Conservation (phyloP, 2,797 vertebrate species). For the Loris lydekkerianus region DNA sequence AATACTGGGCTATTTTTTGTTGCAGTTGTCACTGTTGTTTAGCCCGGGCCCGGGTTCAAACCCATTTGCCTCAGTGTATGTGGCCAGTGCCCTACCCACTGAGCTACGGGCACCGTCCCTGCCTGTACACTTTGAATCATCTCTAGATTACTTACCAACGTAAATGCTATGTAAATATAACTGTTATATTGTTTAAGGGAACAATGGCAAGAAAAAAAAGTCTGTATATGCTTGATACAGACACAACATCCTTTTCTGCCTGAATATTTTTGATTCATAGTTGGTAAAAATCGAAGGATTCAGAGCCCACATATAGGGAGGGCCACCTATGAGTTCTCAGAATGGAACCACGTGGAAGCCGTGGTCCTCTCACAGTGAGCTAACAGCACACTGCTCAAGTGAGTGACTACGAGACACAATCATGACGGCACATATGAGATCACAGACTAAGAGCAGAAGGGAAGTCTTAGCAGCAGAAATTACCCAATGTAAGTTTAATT, state of each 20-base stretch:
- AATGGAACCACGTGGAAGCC: neutral
- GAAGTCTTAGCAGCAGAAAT: too few species aligned
- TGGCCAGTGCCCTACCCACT: too few species aligned
- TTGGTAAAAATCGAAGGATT: neutral
- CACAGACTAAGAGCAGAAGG: slow-evolving; percentile 18
- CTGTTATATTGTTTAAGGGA: neutral
- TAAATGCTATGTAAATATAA: neutral
- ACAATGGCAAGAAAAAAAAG: neutral
- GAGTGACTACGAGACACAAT: neutral
- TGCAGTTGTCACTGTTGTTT: too few species aligned
- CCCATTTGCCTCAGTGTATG: too few species aligned
- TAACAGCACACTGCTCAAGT: neutral
- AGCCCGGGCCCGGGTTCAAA: too few species aligned
- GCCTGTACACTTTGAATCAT: neutral
- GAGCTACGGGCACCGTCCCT: too few species aligned
- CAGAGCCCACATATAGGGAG: neutral
- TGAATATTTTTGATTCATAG: neutral
- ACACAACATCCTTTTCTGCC: neutral
- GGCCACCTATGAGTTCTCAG: neutral
- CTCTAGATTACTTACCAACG: neutral
- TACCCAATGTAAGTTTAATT: neutral
- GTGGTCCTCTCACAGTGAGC: neutral
- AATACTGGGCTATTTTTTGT: too few species aligned
- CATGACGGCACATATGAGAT: neutral
- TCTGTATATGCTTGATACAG: neutral